Evolutionary conservation across 2,888 invertebrate species (phyloP), one percentile per base, ranked within the genome.

Genomic region (Drosophila histrio): DNA sequence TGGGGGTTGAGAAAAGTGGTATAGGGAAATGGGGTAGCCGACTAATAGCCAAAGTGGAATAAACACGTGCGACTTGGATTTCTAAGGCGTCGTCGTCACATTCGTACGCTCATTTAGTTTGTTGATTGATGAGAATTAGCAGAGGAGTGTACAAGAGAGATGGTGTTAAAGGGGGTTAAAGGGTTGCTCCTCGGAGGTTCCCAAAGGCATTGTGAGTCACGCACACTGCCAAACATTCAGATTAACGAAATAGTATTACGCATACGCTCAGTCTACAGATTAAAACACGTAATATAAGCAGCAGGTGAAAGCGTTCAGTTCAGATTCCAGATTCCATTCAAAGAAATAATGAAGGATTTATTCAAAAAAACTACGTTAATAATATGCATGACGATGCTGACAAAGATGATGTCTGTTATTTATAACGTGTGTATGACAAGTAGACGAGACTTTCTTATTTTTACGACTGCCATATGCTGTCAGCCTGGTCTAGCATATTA

Each of bases 1-100:
- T 7, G 11, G 19, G 8, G 26, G 17, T 22, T 2, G 3, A 9
- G n/a, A n/a, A n/a, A n/a, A n/a, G n/a, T n/a, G 3, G 19, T 6
- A 32, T 19, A 49, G 43, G 38, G 9, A 9, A 11, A 49, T 32
- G 1, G 15, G 54, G 22, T 3, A 13, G 6, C 24, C 19, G 22
- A 52, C 34, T 34, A 36, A 49, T 46, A 62, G 62, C 17, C 43
- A 60, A 47, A 49, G 62, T 57, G 50, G 52, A 60, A 69, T 49
- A 62, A 64, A 77, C 85, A 82, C 82, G 87, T 78, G 87, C 75
- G 58, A 46, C 50, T 47, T 41, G 81, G 82, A 82, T 82, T 81
- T 80, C 81, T 67, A 56, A 69, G 87, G 57, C 60, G 62, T 67
- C 59, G 62, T 67, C 59, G 58, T 54, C 67, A 72, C 68, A 67